Conservation (phyloP, 2,113 vertebrate species). For the Scomber scombrus region DNA sequence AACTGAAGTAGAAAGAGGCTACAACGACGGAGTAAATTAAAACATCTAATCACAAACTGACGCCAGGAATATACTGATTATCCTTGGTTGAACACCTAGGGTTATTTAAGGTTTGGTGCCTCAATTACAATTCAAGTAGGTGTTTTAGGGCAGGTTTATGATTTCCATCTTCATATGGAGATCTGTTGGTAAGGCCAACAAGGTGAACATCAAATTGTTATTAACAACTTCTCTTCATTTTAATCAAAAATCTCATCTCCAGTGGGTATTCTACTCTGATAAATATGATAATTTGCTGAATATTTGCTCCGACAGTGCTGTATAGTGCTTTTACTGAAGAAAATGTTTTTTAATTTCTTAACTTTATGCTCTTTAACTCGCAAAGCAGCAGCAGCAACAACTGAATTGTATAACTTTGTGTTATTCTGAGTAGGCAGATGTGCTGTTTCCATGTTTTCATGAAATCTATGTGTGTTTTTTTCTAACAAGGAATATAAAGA, state of each 20-base stretch:
- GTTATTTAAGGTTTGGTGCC: not conserved
- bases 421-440: too few species aligned
- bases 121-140: not conserved
- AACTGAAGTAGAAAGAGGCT: conserved; percentile 7
- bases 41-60: not conserved
- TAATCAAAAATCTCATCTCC: conserved; percentile 12
- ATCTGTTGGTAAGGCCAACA: not conserved
- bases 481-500: too few species aligned
- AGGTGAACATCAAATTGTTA: not conserved
- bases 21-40: conserved; percentile 18
- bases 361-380: too few species aligned
- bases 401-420: too few species aligned
- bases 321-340: not conserved
- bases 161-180: conserved; percentile 3
- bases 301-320: not conserved
- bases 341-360: not conserved
- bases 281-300: not conserved
- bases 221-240: not conserved
- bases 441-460: too few species aligned
- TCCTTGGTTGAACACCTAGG: conserved; percentile 6
- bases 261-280: not conserved
- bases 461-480: too few species aligned
- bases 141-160: not conserved
- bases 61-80: conserved; percentile 20
- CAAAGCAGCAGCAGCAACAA: too few species aligned